phyloP scores from a whole-genome alignment of 2,113 vertebrate genomes.

The Strix uralensis region DNA sequence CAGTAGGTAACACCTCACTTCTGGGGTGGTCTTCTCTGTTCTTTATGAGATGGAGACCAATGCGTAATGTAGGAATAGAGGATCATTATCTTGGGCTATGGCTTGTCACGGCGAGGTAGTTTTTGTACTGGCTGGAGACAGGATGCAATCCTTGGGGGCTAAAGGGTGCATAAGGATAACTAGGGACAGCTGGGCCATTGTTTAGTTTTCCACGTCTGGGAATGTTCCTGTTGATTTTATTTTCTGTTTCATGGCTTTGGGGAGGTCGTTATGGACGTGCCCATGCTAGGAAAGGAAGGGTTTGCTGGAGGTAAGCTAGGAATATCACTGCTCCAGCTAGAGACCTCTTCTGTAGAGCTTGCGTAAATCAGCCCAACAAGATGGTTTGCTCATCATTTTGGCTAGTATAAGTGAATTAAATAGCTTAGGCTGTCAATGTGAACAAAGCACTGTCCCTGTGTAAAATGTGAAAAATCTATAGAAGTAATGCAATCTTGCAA shows the following conservation, averaged over 20 bases:
- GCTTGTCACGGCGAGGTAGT: neutral
- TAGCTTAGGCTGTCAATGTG: neutral
- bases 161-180: neutral
- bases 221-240: neutral
- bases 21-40: neutral
- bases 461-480: neutral
- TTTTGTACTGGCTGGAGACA: neutral
- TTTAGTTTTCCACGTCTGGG: neutral
- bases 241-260: neutral
- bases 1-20: slow-evolving; percentile 45
- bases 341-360: neutral
- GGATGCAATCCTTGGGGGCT: neutral
- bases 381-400: neutral
- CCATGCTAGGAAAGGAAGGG: neutral
- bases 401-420: neutral
- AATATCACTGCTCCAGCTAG: neutral
- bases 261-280: neutral
- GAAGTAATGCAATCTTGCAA: accelerated
- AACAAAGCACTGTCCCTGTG: neutral
- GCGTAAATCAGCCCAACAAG: neutral
- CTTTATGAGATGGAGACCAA: accelerated
- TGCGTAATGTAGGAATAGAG: neutral
- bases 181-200: neutral
- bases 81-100: accelerated
- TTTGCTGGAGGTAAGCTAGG: neutral